phyloP scores from a whole-genome alignment of 2,113 vertebrate genomes.

The Petromus typicus region DNA sequence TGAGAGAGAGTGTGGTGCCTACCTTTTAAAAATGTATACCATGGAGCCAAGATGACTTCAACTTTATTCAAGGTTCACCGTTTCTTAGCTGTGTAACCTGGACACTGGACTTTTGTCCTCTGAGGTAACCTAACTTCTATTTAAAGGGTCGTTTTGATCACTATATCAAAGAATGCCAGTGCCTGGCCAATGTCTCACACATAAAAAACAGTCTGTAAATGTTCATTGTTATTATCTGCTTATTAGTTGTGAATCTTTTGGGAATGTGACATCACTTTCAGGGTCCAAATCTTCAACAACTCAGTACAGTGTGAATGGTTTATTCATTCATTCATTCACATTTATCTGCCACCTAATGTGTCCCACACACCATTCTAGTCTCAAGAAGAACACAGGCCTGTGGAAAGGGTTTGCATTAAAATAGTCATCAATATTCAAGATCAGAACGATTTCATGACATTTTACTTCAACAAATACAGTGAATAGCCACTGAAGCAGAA shows the following conservation, averaged over 20 bases:
- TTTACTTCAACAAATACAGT: slow-evolving; percentile 7
- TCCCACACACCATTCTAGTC: neutral
- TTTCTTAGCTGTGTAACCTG: neutral
- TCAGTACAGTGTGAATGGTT: neutral
- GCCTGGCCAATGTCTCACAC: neutral
- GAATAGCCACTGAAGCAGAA: slow-evolving; percentile 16
- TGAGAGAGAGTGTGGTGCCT: neutral
- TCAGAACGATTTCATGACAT: slow-evolving; percentile 35
- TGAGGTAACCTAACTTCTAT: neutral
- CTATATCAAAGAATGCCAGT: neutral
- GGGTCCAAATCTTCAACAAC: neutral
- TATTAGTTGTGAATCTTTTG: neutral
- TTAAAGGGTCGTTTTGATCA: neutral
- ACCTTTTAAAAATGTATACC: neutral
- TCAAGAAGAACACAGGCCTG: neutral
- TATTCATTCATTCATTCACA: neutral
- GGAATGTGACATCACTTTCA: neutral
- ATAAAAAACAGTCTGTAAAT: neutral
- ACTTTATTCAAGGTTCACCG: neutral
- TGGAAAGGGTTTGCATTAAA: neutral
- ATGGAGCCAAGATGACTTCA: neutral
- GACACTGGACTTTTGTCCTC: neutral
- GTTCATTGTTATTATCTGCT: neutral
- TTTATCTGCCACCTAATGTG: neutral
- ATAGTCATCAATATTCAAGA: neutral